Conservation (phyloP, 2,113 vertebrate species). For the Otolemur garnettii region DNA sequence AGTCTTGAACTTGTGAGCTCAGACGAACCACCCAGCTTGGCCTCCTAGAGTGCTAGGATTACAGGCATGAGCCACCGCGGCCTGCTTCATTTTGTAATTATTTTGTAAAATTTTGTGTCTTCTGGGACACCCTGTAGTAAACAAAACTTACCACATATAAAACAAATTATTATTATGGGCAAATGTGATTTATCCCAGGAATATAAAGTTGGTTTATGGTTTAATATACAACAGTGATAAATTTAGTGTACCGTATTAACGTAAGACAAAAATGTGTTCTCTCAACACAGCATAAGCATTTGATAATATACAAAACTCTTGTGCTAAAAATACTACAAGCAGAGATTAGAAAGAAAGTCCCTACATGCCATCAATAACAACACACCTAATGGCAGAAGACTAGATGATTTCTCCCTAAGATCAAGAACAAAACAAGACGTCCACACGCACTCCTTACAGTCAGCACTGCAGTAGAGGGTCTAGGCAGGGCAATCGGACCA, state of each 20-base stretch:
- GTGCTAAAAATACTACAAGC: not conserved
- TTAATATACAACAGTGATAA: not conserved
- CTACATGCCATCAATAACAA: not conserved
- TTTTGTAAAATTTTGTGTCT: too few relatives aligned
- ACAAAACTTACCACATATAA: conserved; percentile 1
- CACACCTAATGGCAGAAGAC: not conserved
- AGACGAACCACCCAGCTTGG: too few relatives aligned
- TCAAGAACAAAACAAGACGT: not conserved
- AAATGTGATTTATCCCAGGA: not conserved
- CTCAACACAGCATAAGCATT: not conserved
- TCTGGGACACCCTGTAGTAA: not conserved
- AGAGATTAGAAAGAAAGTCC: not conserved
- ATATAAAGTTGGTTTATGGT: not conserved
- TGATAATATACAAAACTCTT: not conserved
- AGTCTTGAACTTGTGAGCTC: too few relatives aligned
- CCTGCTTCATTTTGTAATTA: too few relatives aligned
- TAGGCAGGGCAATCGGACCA: not conserved
- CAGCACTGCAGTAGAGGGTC: not conserved
- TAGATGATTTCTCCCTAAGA: not conserved
- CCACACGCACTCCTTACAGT: not conserved
- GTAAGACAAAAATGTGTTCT: not conserved
- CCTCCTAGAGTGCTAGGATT: too few relatives aligned
- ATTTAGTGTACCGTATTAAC: not conserved
- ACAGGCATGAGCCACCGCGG: too few relatives aligned
- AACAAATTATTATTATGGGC: not conserved